Percentiles rank a stretch among this genome's conserved stretches.
Evolutionary conservation across 2,113 vertebrate species (phyloP).

Genomic region (Melanotaenia duboulayi): DNA sequence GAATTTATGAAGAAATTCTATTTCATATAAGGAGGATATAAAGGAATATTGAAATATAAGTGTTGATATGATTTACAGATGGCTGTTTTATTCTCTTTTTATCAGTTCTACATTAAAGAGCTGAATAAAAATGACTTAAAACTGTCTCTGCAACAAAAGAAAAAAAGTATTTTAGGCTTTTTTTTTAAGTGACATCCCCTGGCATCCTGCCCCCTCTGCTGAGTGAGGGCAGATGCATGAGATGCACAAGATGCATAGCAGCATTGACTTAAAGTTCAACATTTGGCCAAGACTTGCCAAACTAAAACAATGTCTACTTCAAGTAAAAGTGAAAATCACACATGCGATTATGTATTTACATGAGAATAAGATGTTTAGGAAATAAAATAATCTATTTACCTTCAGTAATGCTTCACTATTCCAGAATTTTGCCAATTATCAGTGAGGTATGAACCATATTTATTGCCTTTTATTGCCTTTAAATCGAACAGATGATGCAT

Average conservation of each 20-base stretch:
- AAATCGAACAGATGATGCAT: conserved; percentile 77
- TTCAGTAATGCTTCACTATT: background rate
- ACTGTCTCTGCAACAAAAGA: conserved; percentile 20
- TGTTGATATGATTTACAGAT: conserved; percentile 68
- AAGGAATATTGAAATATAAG: conserved; percentile 71
- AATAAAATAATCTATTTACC: background rate
- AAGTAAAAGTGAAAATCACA: background rate
- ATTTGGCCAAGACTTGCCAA: background rate
- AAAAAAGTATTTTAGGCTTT: conserved; percentile 48
- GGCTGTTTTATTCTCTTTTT: conserved; percentile 28
- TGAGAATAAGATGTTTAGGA: too few species aligned
- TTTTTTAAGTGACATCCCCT: conserved; percentile 40
- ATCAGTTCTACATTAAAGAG: conserved; percentile 44
- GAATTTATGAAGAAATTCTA: conserved; percentile 73
- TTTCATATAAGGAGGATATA: conserved; percentile 62
- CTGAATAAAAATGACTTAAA: conserved; percentile 33
- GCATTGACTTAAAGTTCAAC: background rate
- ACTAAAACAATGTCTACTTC: background rate
- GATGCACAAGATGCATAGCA: conserved; percentile 3
- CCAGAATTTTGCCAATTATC: conserved; percentile 33
- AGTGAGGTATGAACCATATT: conserved; percentile 22
- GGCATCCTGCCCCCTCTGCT: conserved; percentile 45
- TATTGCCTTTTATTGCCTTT: conserved; percentile 63
- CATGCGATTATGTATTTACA: too few species aligned
- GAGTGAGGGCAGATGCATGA: conserved; percentile 32